These are phyloP conservation scores for Tiphia femorata DNA, from an alignment of 2,888 invertebrate genomes.

Conservation along the genomic window DNA sequence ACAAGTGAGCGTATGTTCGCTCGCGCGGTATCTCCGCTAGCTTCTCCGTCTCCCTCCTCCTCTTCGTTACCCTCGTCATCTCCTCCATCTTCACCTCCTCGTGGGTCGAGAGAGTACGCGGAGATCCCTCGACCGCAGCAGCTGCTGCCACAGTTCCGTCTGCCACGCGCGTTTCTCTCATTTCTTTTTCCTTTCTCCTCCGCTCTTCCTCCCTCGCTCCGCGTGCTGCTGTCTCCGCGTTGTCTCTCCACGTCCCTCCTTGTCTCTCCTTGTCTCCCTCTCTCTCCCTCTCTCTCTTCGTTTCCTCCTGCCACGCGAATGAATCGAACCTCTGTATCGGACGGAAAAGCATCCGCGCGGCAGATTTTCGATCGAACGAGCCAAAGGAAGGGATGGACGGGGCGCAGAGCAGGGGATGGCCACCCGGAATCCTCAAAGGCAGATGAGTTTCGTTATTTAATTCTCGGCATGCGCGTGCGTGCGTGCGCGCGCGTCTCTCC, in stretches of 20 bases:
- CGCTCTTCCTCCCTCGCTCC: slow-evolving; percentile 13
- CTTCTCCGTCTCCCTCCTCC: slow-evolving; percentile 2
- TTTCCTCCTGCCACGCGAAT: slow-evolving; percentile 34
- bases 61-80: background rate
- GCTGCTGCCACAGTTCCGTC: slow-evolving; percentile 8
- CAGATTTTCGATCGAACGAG: slow-evolving; percentile 50
- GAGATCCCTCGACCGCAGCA: background rate
- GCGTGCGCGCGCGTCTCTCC: too few species aligned
- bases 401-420: too few species aligned
- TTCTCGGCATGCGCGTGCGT: too few species aligned
- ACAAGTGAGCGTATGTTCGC: slow-evolving; percentile 48
- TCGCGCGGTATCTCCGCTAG: background rate
- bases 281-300: slow-evolving; percentile 10
- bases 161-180: slow-evolving; percentile 27
- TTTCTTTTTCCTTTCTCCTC: slow-evolving; percentile 37
- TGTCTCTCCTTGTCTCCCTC: slow-evolving; percentile 5
- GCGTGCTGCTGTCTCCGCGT: slow-evolving; percentile 8
- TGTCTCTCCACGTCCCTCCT: slow-evolving; percentile 15
- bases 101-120: background rate
- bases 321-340: slow-evolving; percentile 55
- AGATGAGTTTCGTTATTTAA: too few species aligned
- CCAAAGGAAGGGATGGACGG: too few species aligned
- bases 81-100: background rate
- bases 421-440: too few species aligned
- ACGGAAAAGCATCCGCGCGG: slow-evolving; percentile 19